Evolutionary conservation across 2,113 vertebrate genomes (phyloP).

Genomic region (Aleadryas rufinucha): DNA sequence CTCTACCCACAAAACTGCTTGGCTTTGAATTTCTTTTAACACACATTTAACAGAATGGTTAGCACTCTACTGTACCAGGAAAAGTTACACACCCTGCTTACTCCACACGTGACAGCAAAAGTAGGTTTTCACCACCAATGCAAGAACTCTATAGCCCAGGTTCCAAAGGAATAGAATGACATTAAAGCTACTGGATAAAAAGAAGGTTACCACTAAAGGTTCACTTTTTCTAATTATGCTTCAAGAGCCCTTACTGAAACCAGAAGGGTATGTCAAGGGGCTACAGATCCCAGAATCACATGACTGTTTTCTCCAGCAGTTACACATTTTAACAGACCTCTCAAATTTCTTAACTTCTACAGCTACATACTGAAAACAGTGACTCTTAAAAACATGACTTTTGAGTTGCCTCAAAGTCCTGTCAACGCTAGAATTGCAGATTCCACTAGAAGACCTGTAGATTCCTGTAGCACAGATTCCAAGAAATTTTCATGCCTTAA

Average conservation of each 20-base stretch:
- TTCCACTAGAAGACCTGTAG: neutral
- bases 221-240: neutral
- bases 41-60: neutral
- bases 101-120: neutral
- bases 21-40: neutral
- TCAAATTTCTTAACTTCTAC: neutral
- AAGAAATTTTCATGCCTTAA: neutral
- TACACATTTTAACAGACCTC: neutral
- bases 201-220: neutral
- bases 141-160: neutral
- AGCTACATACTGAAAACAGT: neutral
- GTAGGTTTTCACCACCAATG: neutral
- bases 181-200: neutral
- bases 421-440: neutral
- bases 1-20: neutral
- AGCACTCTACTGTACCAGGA: neutral
- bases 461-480: neutral
- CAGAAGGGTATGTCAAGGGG: neutral
- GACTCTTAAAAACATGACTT: neutral
- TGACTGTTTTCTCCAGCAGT: neutral
- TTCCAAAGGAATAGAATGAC: neutral
- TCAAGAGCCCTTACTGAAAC: neutral
- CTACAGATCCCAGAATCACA: neutral
- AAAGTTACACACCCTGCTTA: neutral
- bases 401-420: neutral